phyloP scores from a whole-genome alignment of 2,797 vertebrate species.

The Prunella strophiata region DNA sequence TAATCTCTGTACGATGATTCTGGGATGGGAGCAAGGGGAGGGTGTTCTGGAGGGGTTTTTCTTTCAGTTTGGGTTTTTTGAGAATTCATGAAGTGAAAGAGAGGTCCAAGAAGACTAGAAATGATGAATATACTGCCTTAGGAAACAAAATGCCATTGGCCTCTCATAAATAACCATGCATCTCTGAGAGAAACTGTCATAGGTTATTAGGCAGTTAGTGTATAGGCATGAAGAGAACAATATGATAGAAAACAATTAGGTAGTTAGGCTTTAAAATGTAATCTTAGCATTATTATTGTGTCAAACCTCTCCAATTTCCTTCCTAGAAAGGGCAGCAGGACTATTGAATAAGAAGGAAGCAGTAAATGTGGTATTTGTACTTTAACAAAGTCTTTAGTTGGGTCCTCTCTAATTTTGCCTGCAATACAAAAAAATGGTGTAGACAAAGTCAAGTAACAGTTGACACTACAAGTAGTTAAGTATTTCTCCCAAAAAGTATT shows the following conservation, averaged over 20 bases:
- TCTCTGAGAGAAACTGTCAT: neutral
- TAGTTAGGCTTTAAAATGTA: neutral
- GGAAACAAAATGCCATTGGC: neutral
- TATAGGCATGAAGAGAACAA: neutral
- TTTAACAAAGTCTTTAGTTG: neutral
- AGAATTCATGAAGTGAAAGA: neutral
- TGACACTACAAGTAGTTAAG: neutral
- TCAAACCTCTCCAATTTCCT: neutral
- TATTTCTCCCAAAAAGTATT: neutral
- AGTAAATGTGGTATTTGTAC: neutral
- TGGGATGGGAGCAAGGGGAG: neutral
- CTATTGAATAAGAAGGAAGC: neutral
- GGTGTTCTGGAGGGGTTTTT: neutral
- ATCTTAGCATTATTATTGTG: neutral
- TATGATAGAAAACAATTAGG: neutral
- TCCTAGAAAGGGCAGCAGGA: neutral
- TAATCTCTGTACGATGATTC: neutral
- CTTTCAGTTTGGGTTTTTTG: neutral
- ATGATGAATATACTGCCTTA: neutral
- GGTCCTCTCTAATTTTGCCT: neutral
- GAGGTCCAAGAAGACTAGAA: neutral
- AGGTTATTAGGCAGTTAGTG: neutral
- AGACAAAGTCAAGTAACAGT: neutral
- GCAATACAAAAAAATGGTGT: neutral
- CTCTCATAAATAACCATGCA: neutral